Conservation (phyloP, 2,888 invertebrate species). For the Strigamia crassipes region DNA sequence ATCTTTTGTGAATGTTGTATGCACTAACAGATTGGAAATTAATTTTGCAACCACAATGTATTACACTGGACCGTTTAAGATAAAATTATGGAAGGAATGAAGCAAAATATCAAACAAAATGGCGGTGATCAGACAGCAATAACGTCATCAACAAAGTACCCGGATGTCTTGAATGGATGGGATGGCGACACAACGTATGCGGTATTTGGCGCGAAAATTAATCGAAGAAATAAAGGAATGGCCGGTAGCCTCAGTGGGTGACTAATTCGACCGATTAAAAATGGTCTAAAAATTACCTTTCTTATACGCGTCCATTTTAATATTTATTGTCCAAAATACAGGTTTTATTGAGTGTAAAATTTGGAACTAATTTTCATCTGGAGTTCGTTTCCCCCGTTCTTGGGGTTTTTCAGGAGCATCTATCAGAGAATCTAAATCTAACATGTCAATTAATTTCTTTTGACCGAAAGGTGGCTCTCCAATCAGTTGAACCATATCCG, state of each 20-base stretch:
- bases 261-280: not conserved
- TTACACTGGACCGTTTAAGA: not conserved
- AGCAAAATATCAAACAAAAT: constrained; percentile 43
- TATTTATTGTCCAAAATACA: not conserved
- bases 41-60: not conserved
- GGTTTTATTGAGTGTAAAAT: not conserved
- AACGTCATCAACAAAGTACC: constrained; percentile 24
- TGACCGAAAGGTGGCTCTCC: constrained; percentile 82
- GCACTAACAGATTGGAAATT: not conserved
- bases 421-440: constrained; percentile 70
- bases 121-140: constrained; percentile 45
- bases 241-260: not conserved
- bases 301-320: not conserved
- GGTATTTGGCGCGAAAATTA: not conserved
- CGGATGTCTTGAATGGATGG: constrained; percentile 28
- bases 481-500: constrained; percentile 83
- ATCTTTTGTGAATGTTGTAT: not conserved
- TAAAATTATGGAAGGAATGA: constrained; percentile 22
- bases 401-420: constrained; percentile 11
- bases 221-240: not conserved
- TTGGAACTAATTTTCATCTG: not conserved
- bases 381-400: not conserved
- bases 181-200: not conserved
- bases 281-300: too few species aligned
- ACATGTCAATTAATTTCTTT: constrained; percentile 74